Evolutionary conservation across 2,888 invertebrate genomes (phyloP), one percentile per base, ranked within the genome.

Genomic region (Dione vanillae): DNA sequence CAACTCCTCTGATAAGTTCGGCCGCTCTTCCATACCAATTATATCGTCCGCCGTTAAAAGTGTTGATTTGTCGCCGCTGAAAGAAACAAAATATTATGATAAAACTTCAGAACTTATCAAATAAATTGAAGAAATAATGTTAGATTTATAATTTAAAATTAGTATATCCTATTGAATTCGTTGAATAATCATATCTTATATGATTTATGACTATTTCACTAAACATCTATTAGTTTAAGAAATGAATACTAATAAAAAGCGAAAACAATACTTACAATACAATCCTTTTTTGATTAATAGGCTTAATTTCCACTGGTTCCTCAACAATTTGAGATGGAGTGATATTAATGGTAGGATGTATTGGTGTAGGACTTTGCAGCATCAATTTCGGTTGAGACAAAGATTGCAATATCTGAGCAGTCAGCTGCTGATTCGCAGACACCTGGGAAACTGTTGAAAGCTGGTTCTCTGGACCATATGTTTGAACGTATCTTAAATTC

Each of bases 331-430:
- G 74, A 2, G 80, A 67, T 12, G 83, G 80, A n/a, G 82, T 76
- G 69, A 71, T 76, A 71, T 85, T 84, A 73, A 84, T 85, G 49
- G 37, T 40, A 5, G 76, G 65, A 54, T 71, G 73, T 20, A 85
- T 66, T 8, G 85, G 79, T 0, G 82, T 79, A 1, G 85, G 83
- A 71, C 80, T 84, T 8, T 87, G 89, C 70, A 91, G 72, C 84
- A 91, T 83, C 56, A 92, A 76, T 75, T 93, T 93, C 1, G 94
- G 92, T 72, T 92, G 93, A 16, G 93, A 89, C 16, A 94, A 79
- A 41, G 95, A 95, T 78, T 95, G 95, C 75, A 95, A 84, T 78
- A 95, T 95, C 80, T 95, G 95, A 35, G 95, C 95, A 1, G 95
- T 95, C 67, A 95, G 82, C 70, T 95, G 95, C 78, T 95, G 95